A percentile compares a stretch with the other conserved stretches of the same genome.
These are phyloP conservation scores for Copsychus sechellarum DNA, from an alignment of 2,113 vertebrate species.

Conservation along the genomic window DNA sequence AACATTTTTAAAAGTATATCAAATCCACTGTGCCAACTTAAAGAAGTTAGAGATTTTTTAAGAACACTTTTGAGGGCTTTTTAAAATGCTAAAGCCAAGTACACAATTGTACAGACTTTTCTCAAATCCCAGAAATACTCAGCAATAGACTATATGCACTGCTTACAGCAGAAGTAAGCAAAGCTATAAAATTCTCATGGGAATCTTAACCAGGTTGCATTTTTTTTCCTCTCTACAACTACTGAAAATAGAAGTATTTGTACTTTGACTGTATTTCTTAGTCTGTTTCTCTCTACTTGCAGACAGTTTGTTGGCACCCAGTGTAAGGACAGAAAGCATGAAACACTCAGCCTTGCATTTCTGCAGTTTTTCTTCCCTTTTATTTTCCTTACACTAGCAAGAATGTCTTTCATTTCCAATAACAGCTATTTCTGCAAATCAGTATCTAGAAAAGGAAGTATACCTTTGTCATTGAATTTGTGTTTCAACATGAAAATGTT, in stretches of 20 bases:
- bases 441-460: background rate
- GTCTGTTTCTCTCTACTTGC: background rate
- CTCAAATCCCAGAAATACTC: background rate
- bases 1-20: background rate
- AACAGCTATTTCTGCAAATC: slow-evolving; percentile 14
- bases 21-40: background rate
- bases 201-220: background rate
- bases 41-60: background rate
- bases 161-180: background rate
- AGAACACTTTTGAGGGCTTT: background rate
- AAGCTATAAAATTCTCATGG: background rate
- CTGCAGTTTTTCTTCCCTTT: slow-evolving; percentile 35
- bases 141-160: background rate
- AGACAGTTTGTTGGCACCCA: background rate
- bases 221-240: background rate
- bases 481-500: background rate
- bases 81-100: background rate
- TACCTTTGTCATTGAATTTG: background rate
- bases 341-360: background rate
- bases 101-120: background rate
- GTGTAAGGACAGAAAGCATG: background rate
- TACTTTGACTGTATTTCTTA: background rate
- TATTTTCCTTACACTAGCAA: slow-evolving; percentile 43
- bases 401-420: slow-evolving; percentile 9
- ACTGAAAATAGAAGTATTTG: background rate